A percentile compares a stretch with the other conserved stretches of the same genome.
These are phyloP conservation scores for Sminthurides aquaticus DNA, from an alignment of 2,888 invertebrate genomes.

Conservation along the genomic window DNA sequence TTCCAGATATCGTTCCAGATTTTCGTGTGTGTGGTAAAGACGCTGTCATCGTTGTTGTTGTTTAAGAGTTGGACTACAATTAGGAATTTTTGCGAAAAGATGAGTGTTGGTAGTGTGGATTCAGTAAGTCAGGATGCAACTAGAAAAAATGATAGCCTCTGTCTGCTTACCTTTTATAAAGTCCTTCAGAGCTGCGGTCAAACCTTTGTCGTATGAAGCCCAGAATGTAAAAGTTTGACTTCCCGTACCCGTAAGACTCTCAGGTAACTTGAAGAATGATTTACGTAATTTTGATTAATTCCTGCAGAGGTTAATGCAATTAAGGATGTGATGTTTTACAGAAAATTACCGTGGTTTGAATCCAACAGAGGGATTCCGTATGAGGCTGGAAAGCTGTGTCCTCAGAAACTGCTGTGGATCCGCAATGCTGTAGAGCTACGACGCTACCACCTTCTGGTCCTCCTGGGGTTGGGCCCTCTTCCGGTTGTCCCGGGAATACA, in stretches of 20 bases:
- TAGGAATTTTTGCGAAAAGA: background rate
- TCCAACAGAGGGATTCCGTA: background rate
- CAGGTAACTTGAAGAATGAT: too few relatives aligned
- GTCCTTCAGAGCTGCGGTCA: conserved; percentile 23
- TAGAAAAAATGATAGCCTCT: too few relatives aligned
- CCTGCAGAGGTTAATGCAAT: too few relatives aligned
- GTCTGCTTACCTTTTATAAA: conserved; percentile 30
- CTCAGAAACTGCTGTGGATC: background rate
- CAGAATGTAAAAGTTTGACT: conserved; percentile 7
- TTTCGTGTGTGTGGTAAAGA: conserved; percentile 25
- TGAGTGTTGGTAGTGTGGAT: too few relatives aligned
- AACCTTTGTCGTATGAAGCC: conserved; percentile 30
- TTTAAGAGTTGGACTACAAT: too few relatives aligned
- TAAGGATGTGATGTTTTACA: too few relatives aligned
- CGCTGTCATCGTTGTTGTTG: conserved; percentile 19
- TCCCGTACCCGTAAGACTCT: background rate
- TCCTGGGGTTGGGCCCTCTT: background rate
- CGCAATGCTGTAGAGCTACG: background rate
- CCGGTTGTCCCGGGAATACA: background rate
- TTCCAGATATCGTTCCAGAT: conserved; percentile 41
- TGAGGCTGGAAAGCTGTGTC: background rate
- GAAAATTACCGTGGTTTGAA: background rate
- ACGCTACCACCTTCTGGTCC: too few relatives aligned
- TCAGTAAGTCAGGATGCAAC: too few relatives aligned
- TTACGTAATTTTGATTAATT: too few relatives aligned